Conservation (phyloP, 2,888 invertebrate species). For the Bugulina stolonifera region DNA sequence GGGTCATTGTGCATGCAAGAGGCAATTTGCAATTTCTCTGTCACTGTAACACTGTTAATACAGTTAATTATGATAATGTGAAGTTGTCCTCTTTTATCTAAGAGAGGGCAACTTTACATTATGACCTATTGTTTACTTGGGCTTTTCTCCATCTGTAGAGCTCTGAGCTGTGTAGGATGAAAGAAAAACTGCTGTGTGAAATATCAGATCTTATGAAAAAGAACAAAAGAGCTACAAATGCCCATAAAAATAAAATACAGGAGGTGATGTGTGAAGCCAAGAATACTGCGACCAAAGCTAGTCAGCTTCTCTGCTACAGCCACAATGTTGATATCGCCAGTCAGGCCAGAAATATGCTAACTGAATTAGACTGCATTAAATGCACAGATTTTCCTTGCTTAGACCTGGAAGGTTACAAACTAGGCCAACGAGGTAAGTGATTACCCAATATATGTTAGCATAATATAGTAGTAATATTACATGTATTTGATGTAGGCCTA, state of each 20-base stretch:
- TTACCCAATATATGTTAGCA: too few relatives aligned
- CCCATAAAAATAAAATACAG: not conserved
- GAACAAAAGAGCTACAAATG: not conserved
- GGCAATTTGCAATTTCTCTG: too few relatives aligned
- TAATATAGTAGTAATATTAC: too few relatives aligned
- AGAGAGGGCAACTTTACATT: too few relatives aligned
- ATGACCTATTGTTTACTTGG: too few relatives aligned
- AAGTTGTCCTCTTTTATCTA: too few relatives aligned
- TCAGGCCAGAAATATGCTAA: not conserved
- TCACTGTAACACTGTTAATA: too few relatives aligned
- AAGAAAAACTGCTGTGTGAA: not conserved
- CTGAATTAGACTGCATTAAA: not conserved
- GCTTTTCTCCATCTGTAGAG: too few relatives aligned
- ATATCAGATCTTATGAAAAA: not conserved
- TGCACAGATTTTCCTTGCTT: not conserved
- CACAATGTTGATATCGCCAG: slow-evolving; percentile 21
- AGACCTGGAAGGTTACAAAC: slow-evolving; percentile 2
- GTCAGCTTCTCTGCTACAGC: slow-evolving; percentile 14
- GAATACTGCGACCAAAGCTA: not conserved
- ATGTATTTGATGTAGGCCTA: too few relatives aligned
- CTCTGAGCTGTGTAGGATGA: not conserved
- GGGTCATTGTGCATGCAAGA: too few relatives aligned
- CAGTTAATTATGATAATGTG: too few relatives aligned
- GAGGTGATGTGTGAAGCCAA: not conserved
- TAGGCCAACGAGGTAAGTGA: not conserved